A percentile compares a stretch with the other conserved stretches of the same genome.
Conservation (phyloP, 2,888 invertebrate genomes). For the Euproctis similis region DNA sequence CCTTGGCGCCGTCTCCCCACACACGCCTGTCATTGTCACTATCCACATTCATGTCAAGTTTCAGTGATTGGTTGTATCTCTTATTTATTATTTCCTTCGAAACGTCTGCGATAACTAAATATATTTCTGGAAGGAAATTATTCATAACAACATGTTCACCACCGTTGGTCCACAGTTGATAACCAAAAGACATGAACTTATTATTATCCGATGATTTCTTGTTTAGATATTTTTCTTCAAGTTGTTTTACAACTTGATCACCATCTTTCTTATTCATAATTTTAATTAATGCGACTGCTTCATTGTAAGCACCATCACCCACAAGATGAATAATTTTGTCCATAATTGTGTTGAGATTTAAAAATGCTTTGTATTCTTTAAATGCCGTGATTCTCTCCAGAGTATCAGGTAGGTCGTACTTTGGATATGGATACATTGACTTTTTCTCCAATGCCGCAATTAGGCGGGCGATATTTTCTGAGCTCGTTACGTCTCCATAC, state of each 20-base stretch:
- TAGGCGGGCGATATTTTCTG: constrained; percentile 25
- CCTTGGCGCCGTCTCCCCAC: constrained; percentile 22
- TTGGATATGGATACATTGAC: constrained; percentile 19
- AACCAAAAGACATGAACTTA: constrained; percentile 23
- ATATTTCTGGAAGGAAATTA: constrained; percentile 23
- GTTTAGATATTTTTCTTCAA: constrained; percentile 20
- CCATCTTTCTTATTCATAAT: constrained; percentile 7
- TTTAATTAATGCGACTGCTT: constrained; percentile 25
- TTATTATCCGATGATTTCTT: constrained; percentile 4
- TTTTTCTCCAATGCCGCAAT: constrained; percentile 19
- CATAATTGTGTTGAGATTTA: constrained; percentile 21
- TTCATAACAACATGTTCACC: constrained; percentile 18
- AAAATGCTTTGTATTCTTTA: constrained; percentile 23
- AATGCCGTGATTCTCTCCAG: constrained; percentile 26
- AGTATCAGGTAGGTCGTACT: constrained; percentile 17
- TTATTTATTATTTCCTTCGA: constrained; percentile 25
- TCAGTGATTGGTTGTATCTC: constrained; percentile 22
- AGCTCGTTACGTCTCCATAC: constrained; percentile 25
- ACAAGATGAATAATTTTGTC: constrained; percentile 22
- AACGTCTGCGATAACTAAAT: constrained; percentile 22
- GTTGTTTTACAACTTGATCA: constrained; percentile 7
- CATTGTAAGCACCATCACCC: constrained; percentile 14
- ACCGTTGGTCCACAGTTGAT: constrained; percentile 25
- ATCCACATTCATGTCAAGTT: constrained; percentile 17
- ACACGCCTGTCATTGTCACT: constrained; percentile 16